Percentiles rank a stretch among this genome's conserved stretches.
Evolutionary conservation across 1,140 invertebrate genomes (phyloP).

Genomic region (Drosophila chauvacae): DNA sequence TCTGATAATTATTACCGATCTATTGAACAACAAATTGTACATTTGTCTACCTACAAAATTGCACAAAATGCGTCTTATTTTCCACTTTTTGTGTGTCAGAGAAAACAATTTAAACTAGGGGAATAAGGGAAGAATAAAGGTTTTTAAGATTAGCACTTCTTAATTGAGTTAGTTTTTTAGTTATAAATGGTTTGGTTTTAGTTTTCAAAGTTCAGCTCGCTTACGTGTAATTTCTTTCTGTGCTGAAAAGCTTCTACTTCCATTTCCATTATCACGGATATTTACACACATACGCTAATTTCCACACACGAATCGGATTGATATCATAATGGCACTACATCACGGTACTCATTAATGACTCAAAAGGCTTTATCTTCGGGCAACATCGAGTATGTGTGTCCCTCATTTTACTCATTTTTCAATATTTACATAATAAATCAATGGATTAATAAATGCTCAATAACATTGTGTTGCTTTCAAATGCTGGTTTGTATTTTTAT

Average conservation of each 20-base stretch:
- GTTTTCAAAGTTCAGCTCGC: neutral
- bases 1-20: constrained; percentile 1
- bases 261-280: constrained; percentile 17
- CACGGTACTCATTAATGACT: constrained; percentile 16
- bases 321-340: constrained; percentile 10
- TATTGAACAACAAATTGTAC: neutral
- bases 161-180: neutral
- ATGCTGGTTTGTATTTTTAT: neutral
- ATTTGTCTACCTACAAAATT: neutral
- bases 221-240: neutral
- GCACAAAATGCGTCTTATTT: constrained; percentile 1
- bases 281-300: constrained; percentile 14
- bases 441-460: neutral
- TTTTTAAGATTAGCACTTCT: neutral
- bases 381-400: neutral
- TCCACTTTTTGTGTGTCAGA: neutral
- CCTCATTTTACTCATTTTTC: neutral
- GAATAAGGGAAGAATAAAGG: neutral
- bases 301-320: constrained; percentile 6
- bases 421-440: neutral
- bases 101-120: neutral
- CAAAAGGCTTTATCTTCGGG: constrained; percentile 2
- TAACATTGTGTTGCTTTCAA: neutral
- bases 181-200: neutral
- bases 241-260: constrained; percentile 3